Evolutionary conservation across 92 coral and sea anemone species (phyloP).

Genomic region (Galaxea fascicularis): DNA sequence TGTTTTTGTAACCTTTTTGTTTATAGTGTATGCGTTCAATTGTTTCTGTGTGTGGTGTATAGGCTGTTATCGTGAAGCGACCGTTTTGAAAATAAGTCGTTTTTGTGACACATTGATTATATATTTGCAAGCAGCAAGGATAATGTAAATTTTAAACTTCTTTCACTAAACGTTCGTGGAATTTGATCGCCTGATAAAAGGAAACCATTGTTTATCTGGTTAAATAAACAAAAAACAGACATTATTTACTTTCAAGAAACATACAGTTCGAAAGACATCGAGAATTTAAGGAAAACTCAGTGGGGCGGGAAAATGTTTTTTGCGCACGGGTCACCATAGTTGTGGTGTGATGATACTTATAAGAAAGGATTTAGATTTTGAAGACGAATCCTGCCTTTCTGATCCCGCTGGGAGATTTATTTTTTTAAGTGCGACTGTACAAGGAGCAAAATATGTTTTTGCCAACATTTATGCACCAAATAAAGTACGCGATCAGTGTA

Average conservation of each 20-base stretch:
- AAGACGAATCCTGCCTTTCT: too few relatives aligned
- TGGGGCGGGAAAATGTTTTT: too few relatives aligned
- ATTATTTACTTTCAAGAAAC: slow-evolving; percentile 25
- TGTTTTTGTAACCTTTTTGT: neutral
- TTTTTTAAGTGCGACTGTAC: too few relatives aligned
- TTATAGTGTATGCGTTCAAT: neutral
- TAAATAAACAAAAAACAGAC: slow-evolving; percentile 8
- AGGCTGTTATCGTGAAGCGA: slow-evolving; percentile 1
- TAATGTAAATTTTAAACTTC: neutral
- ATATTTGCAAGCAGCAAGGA: slow-evolving; percentile 7
- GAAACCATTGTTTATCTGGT: neutral
- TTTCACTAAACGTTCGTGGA: slow-evolving; percentile 20
- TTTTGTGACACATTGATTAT: neutral
- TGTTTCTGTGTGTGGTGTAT: neutral
- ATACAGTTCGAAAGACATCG: slow-evolving; percentile 1
- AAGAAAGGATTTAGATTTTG: too few relatives aligned
- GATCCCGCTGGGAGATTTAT: too few relatives aligned
- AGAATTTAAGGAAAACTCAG: too few relatives aligned
- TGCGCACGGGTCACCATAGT: too few relatives aligned
- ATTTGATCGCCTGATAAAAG: slow-evolving; percentile 3
- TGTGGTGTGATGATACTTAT: too few relatives aligned
- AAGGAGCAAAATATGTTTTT: too few relatives aligned
- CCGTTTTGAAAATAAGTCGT: slow-evolving; percentile 1
- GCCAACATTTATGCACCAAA: too few relatives aligned
- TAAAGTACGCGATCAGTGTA: too few relatives aligned